Evolutionary conservation across 2,113 vertebrate species (phyloP).

Genomic region (Tupaia chinensis): DNA sequence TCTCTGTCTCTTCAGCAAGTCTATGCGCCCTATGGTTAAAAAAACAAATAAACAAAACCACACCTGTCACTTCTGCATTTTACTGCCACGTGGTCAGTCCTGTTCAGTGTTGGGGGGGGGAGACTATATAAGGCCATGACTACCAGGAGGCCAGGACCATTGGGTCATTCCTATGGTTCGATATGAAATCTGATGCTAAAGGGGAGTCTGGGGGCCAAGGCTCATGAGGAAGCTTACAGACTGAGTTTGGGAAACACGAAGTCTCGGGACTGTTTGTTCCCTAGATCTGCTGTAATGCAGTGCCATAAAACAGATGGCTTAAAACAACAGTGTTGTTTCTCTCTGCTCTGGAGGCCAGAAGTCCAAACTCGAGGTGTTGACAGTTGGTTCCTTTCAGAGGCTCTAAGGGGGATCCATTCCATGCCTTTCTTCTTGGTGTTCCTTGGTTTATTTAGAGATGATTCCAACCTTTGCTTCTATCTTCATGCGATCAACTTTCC

Average conservation of each 20-base stretch:
- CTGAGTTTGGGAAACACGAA: not conserved
- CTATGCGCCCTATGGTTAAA: too few relatives aligned
- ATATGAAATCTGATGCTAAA: not conserved
- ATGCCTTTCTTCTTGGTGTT: not conserved
- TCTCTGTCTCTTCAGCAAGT: too few relatives aligned
- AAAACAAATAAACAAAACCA: too few relatives aligned
- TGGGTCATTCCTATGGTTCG: not conserved
- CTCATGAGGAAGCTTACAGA: not conserved
- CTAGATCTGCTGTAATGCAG: not conserved
- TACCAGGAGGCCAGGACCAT: not conserved
- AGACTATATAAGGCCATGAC: not conserved
- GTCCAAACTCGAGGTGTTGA: not conserved
- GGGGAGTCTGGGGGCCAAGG: not conserved
- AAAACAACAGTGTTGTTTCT: not conserved
- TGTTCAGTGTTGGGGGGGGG: too few relatives aligned
- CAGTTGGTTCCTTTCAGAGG: not conserved
- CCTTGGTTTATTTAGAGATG: not conserved
- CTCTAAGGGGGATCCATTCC: too few relatives aligned
- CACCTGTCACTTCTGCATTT: not conserved
- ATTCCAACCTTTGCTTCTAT: not conserved
- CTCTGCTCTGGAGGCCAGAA: not conserved
- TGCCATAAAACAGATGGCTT: not conserved
- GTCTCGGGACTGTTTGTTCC: not conserved
- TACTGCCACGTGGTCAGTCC: not conserved
- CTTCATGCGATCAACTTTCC: not conserved